Conservation (phyloP, 35 echinoderm and acorn worm genomes). For the Acanthaster planci region DNA sequence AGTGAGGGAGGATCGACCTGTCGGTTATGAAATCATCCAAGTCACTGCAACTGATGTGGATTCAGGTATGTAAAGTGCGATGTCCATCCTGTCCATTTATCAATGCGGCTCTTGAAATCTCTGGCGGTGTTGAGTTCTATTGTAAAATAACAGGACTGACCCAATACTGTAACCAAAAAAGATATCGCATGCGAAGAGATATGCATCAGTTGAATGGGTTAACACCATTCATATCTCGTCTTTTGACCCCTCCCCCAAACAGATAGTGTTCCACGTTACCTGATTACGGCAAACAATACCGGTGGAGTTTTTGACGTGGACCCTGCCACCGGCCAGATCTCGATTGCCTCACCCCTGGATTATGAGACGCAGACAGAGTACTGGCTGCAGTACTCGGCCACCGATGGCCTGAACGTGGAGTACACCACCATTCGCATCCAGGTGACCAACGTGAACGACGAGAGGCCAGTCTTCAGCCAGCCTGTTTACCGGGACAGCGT, state of each 20-base stretch:
- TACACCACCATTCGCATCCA: constrained; percentile 52
- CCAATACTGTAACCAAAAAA: neutral
- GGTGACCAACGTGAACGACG: constrained; percentile 82
- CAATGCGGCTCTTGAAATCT: too few species aligned
- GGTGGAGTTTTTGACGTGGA: constrained; percentile 79
- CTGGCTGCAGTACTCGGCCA: constrained; percentile 71
- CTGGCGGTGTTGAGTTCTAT: too few species aligned
- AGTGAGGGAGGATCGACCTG: constrained; percentile 44
- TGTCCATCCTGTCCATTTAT: neutral
- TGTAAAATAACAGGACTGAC: too few species aligned
- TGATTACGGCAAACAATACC: constrained; percentile 63
- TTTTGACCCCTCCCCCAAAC: neutral
- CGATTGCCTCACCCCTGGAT: constrained; percentile 69
- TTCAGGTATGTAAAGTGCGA: constrained; percentile 47
- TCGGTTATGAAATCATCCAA: constrained; percentile 49
- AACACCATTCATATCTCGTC: too few species aligned
- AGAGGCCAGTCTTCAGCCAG: constrained; percentile 59
- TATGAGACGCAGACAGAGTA: constrained; percentile 65
- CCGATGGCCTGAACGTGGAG: constrained; percentile 66
- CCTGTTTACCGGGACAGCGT: constrained; percentile 40
- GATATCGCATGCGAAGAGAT: neutral
- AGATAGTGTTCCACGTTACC: constrained; percentile 54
- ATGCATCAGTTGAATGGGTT: neutral
- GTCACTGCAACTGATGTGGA: constrained; percentile 84
- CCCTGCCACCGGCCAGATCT: constrained; percentile 57